Conservation (phyloP, 2,113 vertebrate species). For the Cepphus grylle region DNA sequence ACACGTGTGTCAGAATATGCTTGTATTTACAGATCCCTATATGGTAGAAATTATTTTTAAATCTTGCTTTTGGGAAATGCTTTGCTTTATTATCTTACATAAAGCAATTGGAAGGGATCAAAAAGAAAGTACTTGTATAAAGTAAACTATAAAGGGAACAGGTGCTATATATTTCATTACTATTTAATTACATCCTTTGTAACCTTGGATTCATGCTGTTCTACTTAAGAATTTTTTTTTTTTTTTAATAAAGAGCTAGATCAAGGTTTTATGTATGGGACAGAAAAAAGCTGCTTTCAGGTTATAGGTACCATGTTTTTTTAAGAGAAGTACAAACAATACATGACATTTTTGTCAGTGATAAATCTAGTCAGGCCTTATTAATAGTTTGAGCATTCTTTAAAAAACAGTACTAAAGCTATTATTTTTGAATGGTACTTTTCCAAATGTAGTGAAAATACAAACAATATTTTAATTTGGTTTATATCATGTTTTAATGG, state of each 20-base stretch:
- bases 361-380: not conserved
- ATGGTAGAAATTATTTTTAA: not conserved
- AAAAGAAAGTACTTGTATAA: not conserved
- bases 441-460: not conserved
- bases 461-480: conserved; percentile 22
- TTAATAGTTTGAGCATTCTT: not conserved
- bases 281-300: not conserved
- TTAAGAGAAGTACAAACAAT: not conserved
- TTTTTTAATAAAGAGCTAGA: not conserved
- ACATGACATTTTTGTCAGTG: not conserved
- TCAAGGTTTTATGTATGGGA: not conserved
- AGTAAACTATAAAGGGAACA: not conserved
- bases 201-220: conserved; percentile 14
- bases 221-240: not conserved
- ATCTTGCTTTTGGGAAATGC: not conserved
- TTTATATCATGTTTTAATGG: conserved; percentile 8
- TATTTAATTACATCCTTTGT: not conserved
- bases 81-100: not conserved
- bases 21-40: not conserved
- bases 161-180: not conserved
- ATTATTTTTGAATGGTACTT: not conserved
- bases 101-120: not conserved
- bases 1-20: not conserved
- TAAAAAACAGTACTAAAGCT: not conserved
- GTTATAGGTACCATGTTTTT: not conserved